These are phyloP conservation scores for Drosophila teissieri DNA, from an alignment of 1,140 invertebrate species.

Conservation along the genomic window DNA sequence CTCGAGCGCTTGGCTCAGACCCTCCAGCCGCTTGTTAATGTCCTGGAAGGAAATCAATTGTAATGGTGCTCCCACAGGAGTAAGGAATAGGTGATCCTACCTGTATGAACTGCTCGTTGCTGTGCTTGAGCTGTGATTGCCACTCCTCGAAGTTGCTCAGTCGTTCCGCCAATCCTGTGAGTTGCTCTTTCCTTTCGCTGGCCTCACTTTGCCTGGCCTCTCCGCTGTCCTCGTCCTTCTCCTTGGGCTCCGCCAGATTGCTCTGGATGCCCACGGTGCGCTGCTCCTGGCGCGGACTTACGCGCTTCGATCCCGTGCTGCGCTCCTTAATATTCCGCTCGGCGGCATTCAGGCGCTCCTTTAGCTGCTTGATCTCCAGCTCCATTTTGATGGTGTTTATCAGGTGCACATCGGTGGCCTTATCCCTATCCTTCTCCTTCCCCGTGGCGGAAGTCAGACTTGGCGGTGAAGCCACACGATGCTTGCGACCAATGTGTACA, in stretches of 20 bases:
- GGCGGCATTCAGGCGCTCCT: slow-evolving; percentile 78
- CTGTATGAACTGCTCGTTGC: slow-evolving; percentile 68
- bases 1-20: slow-evolving; percentile 58
- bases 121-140: slow-evolving; percentile 60
- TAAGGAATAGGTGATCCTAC: background rate
- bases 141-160: slow-evolving; percentile 66
- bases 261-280: slow-evolving; percentile 73
- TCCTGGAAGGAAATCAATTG: slow-evolving; percentile 12
- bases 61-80: too few species aligned
- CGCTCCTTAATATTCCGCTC: slow-evolving; percentile 75
- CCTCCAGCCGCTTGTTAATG: slow-evolving; percentile 66
- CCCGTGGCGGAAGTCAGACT: slow-evolving; percentile 9
- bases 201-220: slow-evolving; percentile 39
- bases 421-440: slow-evolving; percentile 38
- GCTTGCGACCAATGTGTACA: slow-evolving; percentile 73
- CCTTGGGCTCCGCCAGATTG: slow-evolving; percentile 71
- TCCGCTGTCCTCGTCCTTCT: slow-evolving; percentile 59
- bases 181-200: slow-evolving; percentile 58
- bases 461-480: slow-evolving; percentile 46
- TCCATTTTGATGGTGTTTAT: slow-evolving; percentile 84
- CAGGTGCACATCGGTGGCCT: slow-evolving; percentile 73
- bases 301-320: slow-evolving; percentile 22
- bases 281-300: slow-evolving; percentile 51
- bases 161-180: slow-evolving; percentile 59
- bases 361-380: slow-evolving; percentile 82